Conservation (phyloP, 1,140 invertebrate species). For the Ladona fulva region DNA sequence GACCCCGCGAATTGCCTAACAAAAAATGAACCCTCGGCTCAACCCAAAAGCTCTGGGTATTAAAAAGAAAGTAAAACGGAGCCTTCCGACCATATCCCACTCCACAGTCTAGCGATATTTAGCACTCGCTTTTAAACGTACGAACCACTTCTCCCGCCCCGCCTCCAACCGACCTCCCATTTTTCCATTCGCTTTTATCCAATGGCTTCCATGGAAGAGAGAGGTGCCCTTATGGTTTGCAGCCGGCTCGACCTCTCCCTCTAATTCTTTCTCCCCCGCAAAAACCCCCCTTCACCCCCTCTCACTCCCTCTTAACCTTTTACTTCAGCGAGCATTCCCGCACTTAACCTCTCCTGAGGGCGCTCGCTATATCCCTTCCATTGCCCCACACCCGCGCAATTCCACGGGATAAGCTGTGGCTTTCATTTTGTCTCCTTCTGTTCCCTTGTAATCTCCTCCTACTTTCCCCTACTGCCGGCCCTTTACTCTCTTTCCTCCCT, state of each 20-base stretch:
- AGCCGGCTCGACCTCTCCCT: neutral
- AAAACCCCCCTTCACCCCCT: neutral
- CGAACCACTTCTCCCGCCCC: neutral
- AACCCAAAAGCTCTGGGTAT: no score
- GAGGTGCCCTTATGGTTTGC: neutral
- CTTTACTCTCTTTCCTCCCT: neutral
- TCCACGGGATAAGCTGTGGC: conserved; percentile 1
- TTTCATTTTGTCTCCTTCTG: neutral
- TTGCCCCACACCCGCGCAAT: neutral
- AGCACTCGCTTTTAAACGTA: neutral
- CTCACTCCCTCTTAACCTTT: neutral
- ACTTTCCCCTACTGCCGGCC: neutral
- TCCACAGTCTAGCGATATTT: neutral
- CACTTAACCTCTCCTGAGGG: conserved; percentile 6
- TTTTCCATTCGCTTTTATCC: neutral
- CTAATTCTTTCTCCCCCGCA: neutral
- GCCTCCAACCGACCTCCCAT: neutral
- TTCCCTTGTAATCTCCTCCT: neutral
- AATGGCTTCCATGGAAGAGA: neutral
- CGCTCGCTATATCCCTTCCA: neutral
- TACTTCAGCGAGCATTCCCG: conserved; percentile 7
- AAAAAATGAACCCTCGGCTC: no score
- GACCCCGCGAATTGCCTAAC: no score
- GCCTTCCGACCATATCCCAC: no score
- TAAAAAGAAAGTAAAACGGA: no score